Conservation (phyloP, 2,113 vertebrate genomes). For the Actenoides hombroni region DNA sequence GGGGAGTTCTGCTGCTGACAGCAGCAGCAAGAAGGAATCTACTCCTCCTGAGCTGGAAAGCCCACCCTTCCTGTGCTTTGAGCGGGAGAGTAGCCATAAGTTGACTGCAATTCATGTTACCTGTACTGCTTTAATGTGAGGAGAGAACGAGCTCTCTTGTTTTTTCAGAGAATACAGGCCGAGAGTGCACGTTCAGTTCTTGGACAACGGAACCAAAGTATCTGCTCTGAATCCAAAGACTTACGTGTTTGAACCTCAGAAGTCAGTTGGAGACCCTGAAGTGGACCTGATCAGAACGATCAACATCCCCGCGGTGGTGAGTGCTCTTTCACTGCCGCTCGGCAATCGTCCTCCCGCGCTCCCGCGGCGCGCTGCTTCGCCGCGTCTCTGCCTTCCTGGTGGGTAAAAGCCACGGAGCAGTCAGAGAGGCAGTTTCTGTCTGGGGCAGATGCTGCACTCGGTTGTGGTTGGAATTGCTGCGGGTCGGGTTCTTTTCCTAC, state of each 20-base stretch:
- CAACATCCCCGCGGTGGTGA: constrained; percentile 92
- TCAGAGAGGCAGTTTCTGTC: not conserved
- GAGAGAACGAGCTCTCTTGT: not conserved
- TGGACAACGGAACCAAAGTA: constrained; percentile 88
- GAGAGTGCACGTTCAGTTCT: constrained; percentile 84
- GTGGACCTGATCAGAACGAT: constrained; percentile 87
- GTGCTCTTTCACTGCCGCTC: constrained; percentile 11
- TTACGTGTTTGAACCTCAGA: constrained; percentile 85
- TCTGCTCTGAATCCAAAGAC: constrained; percentile 87
- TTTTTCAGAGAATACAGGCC: constrained; percentile 86
- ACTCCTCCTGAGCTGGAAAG: not conserved
- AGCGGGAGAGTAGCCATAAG: not conserved
- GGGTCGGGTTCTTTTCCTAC: not conserved
- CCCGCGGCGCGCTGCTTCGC: not conserved
- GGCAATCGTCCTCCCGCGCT: not conserved
- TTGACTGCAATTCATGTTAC: not conserved
- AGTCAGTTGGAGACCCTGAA: constrained; percentile 86
- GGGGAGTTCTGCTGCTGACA: not conserved
- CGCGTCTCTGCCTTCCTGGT: not conserved
- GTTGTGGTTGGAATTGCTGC: not conserved
- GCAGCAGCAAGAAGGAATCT: not conserved
- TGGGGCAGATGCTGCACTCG: not conserved
- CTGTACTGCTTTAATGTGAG: not conserved
- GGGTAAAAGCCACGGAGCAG: not conserved
- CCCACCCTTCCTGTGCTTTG: not conserved